Percentiles rank a stretch among this genome's conserved stretches.
Conservation (phyloP, 2,888 invertebrate species). For the Ochropleura leucogaster region DNA sequence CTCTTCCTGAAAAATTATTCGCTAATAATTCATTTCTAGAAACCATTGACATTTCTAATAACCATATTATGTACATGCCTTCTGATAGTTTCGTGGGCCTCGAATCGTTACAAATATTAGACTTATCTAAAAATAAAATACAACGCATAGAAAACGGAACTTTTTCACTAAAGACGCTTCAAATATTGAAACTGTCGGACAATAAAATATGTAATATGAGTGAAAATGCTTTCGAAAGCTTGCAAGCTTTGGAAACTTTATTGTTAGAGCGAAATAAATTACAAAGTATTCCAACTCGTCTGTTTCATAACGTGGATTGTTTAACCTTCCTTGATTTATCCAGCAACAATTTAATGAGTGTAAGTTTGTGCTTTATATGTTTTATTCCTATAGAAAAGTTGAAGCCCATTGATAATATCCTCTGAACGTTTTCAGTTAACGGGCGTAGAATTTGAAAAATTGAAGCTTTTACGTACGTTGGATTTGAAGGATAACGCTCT, state of each 20-base stretch:
- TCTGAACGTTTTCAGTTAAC: constrained; percentile 84
- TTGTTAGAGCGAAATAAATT: constrained; percentile 90
- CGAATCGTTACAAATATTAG: constrained; percentile 92
- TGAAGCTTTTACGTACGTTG: constrained; percentile 91
- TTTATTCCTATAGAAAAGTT: background rate
- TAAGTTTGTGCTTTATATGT: constrained; percentile 72
- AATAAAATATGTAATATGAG: constrained; percentile 92
- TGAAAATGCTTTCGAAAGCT: constrained; percentile 89
- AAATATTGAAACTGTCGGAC: constrained; percentile 92
- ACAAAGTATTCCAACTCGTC: constrained; percentile 82
- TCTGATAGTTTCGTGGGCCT: constrained; percentile 91
- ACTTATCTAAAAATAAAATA: constrained; percentile 93
- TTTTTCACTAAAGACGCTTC: constrained; percentile 90
- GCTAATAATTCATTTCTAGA: constrained; percentile 90
- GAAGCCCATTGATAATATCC: background rate
- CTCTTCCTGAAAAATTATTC: constrained; percentile 91
- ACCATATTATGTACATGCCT: constrained; percentile 91
- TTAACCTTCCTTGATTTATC: constrained; percentile 90
- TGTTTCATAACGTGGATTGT: constrained; percentile 88
- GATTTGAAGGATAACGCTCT: constrained; percentile 93
- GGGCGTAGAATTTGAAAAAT: constrained; percentile 89
- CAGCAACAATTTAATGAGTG: constrained; percentile 88
- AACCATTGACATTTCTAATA: constrained; percentile 92
- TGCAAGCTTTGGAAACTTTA: constrained; percentile 89
- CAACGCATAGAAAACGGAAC: constrained; percentile 90